Percentiles rank a stretch among this genome's conserved stretches.
phyloP scores from a whole-genome alignment of 1,140 invertebrate genomes.

The Sweltsa coloradensis region DNA sequence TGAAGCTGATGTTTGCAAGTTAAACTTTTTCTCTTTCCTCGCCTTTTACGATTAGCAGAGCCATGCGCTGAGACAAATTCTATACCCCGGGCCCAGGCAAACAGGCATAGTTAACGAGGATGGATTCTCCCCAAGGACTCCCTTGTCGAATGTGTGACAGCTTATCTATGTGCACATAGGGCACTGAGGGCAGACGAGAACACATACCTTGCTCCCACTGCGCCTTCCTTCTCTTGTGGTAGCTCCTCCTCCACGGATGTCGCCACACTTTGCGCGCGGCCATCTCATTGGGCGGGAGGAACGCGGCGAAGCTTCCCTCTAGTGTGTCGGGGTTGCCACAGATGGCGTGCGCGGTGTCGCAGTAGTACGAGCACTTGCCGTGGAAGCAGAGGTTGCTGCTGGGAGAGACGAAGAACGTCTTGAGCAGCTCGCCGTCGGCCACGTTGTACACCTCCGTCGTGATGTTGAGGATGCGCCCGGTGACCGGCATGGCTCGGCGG shows the following conservation, averaged over 20 bases:
- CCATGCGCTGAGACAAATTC: too few relatives aligned
- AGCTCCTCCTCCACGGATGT: slow-evolving; percentile 92
- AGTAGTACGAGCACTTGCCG: slow-evolving; percentile 95
- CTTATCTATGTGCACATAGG: too few relatives aligned
- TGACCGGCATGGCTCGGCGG: slow-evolving; percentile 80
- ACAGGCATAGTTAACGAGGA: too few relatives aligned
- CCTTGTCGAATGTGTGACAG: too few relatives aligned
- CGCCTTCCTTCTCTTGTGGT: slow-evolving; percentile 92
- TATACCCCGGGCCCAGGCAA: too few relatives aligned
- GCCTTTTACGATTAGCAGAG: too few relatives aligned
- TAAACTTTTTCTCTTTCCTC: too few relatives aligned
- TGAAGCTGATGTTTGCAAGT: too few relatives aligned
- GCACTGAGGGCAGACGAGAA: too few relatives aligned
- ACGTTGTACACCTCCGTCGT: slow-evolving; percentile 86
- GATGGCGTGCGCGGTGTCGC: slow-evolving; percentile 94
- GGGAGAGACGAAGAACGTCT: slow-evolving; percentile 91
- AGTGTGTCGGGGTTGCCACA: slow-evolving; percentile 91
- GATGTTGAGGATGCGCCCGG: slow-evolving; percentile 82
- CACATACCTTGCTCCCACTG: slow-evolving; percentile 73
- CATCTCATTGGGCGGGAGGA: slow-evolving; percentile 70
- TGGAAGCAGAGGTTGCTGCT: slow-evolving; percentile 90
- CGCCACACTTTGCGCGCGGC: slow-evolving; percentile 85
- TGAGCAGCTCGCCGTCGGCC: slow-evolving; percentile 77
- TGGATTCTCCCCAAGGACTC: too few relatives aligned
- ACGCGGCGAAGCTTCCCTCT: slow-evolving; percentile 93